Base-by-base conservation (phyloP, 2,113 vertebrate species). In the Neodon shergylaensis region DNA sequence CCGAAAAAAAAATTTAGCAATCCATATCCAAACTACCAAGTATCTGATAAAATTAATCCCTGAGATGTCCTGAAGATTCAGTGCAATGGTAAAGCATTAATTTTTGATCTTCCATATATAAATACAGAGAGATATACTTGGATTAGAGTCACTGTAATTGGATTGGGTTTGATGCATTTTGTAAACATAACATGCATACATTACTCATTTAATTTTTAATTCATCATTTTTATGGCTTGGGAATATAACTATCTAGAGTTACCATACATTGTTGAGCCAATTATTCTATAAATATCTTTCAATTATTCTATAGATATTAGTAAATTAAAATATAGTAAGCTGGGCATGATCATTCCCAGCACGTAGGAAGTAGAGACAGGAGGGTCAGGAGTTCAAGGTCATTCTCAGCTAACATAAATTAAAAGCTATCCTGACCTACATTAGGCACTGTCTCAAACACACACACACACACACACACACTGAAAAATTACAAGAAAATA, bases 191-290 rank as follows among this genome's bases (percentile, higher is more conserved):
- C 17, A 49, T 65, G 3, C 54, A 81, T 42, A 11, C 11, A 74
- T 70, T 92, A 5, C 91, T 79, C 39, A 73, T 17, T 95, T 31
- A 54, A 52, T 52, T 72, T 92, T 77, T 95, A 52, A 39, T 87
- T 73, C 58, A 74, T 89, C 11, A 91, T 79, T 74, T 95, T 65
- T 26, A 49, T 72, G 16, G 17, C 66, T 68, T 96, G 58, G 77
- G 2, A 79, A 70, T 78, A 21, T 79, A 33, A 88, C 36, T 82
- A 13, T 76, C 61, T 78, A 77, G 0, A 77, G 49, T 86, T 84
- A 74, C 11, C 83, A 63, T 9, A 21, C 11, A 49, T 63, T 78
- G 68, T 39, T 39, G 58, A 84, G 28, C 58, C 87, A 21, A 21
- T 47, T 19, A 87, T 28, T 68, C 54, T 31, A 58, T 72, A 73